phyloP scores from a whole-genome alignment of 1,140 invertebrate species.

The Sesamia nonagrioides region DNA sequence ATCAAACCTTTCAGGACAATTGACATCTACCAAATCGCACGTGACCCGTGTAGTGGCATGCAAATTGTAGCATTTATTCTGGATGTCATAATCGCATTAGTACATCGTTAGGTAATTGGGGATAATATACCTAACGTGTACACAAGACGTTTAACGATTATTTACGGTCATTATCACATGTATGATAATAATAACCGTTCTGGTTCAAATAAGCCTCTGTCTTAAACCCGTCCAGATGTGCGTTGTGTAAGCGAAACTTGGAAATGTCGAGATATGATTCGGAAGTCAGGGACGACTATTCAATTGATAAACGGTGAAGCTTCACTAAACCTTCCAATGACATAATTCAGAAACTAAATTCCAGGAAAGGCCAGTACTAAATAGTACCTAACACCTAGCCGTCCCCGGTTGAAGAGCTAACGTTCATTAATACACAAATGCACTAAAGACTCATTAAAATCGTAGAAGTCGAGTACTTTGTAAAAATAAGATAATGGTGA shows the following conservation, averaged over 20 bases:
- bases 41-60: too few species aligned
- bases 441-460: background rate
- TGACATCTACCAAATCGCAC: too few species aligned
- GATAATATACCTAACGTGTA: conserved; percentile 18
- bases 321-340: background rate
- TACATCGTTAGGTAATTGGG: conserved; percentile 31
- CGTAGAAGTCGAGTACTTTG: background rate
- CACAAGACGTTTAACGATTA: conserved; percentile 28
- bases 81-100: conserved; percentile 5
- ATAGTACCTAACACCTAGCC: background rate
- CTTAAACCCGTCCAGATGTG: conserved; percentile 19
- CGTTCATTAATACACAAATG: background rate
- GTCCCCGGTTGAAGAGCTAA: background rate
- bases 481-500: background rate
- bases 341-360: background rate
- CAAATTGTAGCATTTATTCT: background rate
- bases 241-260: background rate
- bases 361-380: too few species aligned
- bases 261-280: background rate
- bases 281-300: background rate
- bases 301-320: background rate
- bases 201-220: conserved; percentile 10
- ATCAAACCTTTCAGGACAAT: too few species aligned
- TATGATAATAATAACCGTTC: conserved; percentile 20
- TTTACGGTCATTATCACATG: conserved; percentile 26